phyloP scores from a whole-genome alignment of 2,113 vertebrate species.

The Strigops habroptila region DNA sequence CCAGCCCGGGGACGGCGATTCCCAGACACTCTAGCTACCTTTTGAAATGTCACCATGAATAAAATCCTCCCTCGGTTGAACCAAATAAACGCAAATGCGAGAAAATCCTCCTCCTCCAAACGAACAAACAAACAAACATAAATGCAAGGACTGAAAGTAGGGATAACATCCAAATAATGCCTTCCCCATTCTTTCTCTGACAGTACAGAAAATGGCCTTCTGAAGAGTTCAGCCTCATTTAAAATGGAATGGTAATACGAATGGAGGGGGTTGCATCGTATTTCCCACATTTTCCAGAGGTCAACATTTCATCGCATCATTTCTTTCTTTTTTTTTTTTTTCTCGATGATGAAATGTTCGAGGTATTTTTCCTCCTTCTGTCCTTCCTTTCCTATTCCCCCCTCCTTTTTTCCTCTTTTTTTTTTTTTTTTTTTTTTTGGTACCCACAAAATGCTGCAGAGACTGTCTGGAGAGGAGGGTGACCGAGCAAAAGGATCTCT shows the following conservation, averaged over 20 bases:
- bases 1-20: background rate
- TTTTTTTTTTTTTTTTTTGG: background rate
- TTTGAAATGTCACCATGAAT: background rate
- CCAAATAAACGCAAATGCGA: background rate
- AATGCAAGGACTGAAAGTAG: background rate
- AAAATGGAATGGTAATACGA: background rate
- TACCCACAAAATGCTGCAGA: constrained; percentile 44
- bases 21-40: background rate
- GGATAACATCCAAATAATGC: background rate
- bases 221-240: background rate
- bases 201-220: background rate
- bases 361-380: background rate
- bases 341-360: background rate
- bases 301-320: background rate
- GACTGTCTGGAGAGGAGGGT: constrained; percentile 13
- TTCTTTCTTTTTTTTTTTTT: background rate
- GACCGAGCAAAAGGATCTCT: constrained; percentile 7
- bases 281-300: constrained; percentile 7
- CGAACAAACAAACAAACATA: background rate
- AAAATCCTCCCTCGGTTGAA: background rate
- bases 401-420: too few relatives aligned
- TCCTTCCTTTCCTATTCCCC: background rate
- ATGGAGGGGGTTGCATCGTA: background rate
- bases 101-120: background rate
- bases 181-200: background rate